phyloP scores from a whole-genome alignment of 2,888 invertebrate genomes.

The Epirrita christyi region DNA sequence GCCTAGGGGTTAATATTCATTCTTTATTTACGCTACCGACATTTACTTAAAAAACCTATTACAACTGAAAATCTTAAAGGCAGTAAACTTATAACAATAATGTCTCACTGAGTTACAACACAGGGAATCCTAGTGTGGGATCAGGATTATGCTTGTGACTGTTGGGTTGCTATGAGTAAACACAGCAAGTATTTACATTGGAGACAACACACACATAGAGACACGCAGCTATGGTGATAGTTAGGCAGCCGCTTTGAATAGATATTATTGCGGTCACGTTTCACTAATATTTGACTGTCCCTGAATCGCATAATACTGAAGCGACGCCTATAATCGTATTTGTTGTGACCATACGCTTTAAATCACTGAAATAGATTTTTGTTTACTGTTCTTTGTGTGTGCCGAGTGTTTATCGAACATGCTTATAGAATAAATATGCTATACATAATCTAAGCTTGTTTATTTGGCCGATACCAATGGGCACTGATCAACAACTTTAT shows the following conservation, averaged over 20 bases:
- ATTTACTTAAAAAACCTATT: not conserved
- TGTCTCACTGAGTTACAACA: too few relatives aligned
- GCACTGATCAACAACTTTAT: not conserved
- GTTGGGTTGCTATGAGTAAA: slow-evolving; percentile 19
- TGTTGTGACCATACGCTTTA: slow-evolving; percentile 32
- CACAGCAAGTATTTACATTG: slow-evolving; percentile 23
- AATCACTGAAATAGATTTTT: slow-evolving; percentile 32
- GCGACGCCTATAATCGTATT: slow-evolving; percentile 53
- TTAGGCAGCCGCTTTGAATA: slow-evolving; percentile 39
- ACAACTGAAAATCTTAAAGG: slow-evolving; percentile 36
- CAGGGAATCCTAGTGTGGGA: too few relatives aligned
- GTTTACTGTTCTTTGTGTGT: slow-evolving; percentile 15
- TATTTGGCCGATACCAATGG: not conserved
- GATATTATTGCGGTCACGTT: slow-evolving; percentile 62
- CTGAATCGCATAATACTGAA: slow-evolving; percentile 51
- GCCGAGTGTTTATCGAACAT: slow-evolving; percentile 7
- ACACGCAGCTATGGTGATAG: slow-evolving; percentile 27
- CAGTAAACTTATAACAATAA: too few relatives aligned
- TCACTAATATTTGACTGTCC: slow-evolving; percentile 64
- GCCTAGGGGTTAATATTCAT: too few relatives aligned
- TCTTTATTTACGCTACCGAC: too few relatives aligned
- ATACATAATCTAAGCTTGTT: not conserved
- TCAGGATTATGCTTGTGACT: too few relatives aligned
- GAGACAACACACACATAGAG: slow-evolving; percentile 3
- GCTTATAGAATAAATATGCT: slow-evolving; percentile 7